phyloP scores from a whole-genome alignment of 2,113 vertebrate genomes.

The Ciconia boyciana region DNA sequence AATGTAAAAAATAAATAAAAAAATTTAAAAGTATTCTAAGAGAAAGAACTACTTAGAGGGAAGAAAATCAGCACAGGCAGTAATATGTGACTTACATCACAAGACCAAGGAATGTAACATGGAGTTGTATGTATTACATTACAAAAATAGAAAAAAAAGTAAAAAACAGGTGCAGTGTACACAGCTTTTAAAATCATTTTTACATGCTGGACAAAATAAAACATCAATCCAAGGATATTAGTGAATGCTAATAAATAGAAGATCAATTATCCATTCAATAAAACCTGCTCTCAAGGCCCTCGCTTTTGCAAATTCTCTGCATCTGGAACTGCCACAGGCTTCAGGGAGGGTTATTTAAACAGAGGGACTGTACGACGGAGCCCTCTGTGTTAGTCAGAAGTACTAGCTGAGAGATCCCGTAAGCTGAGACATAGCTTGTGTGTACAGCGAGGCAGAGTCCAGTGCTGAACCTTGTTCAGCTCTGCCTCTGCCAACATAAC shows the following conservation, averaged over 20 bases:
- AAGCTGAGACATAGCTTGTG: neutral
- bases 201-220: slow-evolving; percentile 32
- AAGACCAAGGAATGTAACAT: slow-evolving; percentile 66
- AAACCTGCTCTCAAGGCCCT: neutral
- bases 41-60: slow-evolving; percentile 71
- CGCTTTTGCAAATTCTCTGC: neutral
- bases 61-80: slow-evolving; percentile 71
- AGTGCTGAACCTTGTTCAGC: neutral
- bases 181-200: slow-evolving; percentile 2
- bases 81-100: slow-evolving; percentile 72
- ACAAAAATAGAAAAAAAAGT: slow-evolving; percentile 10
- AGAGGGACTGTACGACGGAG: neutral
- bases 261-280: neutral
- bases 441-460: neutral
- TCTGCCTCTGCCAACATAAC: neutral
- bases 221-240: neutral
- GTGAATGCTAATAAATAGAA: neutral
- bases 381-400: neutral
- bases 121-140: slow-evolving; percentile 44
- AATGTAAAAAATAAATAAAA: slow-evolving; percentile 65
- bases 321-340: neutral
- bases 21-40: slow-evolving; percentile 61
- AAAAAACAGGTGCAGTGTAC: neutral
- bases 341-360: neutral
- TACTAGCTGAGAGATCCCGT: neutral